phyloP scores from a whole-genome alignment of 2,797 vertebrate genomes.

The Alosa sapidissima region DNA sequence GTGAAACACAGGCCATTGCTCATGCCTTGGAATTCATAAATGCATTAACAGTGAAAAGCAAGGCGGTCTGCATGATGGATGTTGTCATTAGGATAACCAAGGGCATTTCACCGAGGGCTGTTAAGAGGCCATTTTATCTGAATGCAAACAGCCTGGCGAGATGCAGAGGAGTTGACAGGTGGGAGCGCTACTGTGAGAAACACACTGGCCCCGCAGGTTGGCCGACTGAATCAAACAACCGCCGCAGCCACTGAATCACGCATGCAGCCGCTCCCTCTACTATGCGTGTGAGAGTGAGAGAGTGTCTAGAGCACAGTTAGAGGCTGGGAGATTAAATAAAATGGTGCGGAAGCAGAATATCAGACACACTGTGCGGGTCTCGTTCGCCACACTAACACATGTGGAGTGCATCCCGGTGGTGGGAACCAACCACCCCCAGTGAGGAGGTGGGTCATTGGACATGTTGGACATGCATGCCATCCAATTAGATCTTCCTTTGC shows the following conservation, averaged over 20 bases:
- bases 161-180: constrained; percentile 1
- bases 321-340: background rate
- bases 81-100: constrained; percentile 34
- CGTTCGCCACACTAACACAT: background rate
- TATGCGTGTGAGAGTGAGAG: background rate
- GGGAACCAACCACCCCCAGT: background rate
- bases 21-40: constrained; percentile 57
- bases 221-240: background rate
- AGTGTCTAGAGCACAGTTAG: background rate
- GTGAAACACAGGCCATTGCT: constrained; percentile 54
- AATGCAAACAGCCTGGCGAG: constrained; percentile 11
- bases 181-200: constrained; percentile 2
- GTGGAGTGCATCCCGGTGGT: background rate
- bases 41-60: constrained; percentile 59
- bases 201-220: background rate
- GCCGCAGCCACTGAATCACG: background rate
- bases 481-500: background rate
- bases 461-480: background rate
- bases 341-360: background rate
- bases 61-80: constrained; percentile 44
- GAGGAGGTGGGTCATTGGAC: background rate
- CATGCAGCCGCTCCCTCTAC: background rate
- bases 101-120: constrained; percentile 42
- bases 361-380: background rate
- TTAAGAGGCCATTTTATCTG: constrained; percentile 29